Conservation (phyloP, 2,888 invertebrate genomes). For the Neoitamus cyanurus region DNA sequence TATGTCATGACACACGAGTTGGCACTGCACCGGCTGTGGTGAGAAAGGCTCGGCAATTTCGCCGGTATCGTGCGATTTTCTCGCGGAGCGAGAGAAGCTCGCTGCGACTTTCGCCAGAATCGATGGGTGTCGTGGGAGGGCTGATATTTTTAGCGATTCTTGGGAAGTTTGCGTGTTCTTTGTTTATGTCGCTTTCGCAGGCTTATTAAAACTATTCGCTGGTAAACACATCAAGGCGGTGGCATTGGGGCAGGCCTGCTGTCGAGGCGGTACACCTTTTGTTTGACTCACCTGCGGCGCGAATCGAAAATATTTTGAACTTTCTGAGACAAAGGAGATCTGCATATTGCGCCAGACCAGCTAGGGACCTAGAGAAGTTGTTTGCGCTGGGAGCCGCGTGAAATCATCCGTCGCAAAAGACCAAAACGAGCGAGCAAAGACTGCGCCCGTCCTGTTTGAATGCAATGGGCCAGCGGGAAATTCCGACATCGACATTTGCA, state of each 20-base stretch:
- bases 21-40: background rate
- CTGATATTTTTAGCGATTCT: background rate
- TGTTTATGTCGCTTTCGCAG: background rate
- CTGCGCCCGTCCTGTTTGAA: no score
- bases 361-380: no score
- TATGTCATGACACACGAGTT: background rate
- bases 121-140: background rate
- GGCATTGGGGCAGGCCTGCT: background rate
- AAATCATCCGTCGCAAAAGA: no score
- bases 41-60: background rate
- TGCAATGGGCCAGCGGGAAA: no score
- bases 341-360: background rate
- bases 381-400: no score
- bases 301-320: background rate
- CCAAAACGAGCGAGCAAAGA: no score
- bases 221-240: background rate
- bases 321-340: background rate
- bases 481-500: no score
- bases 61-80: slow-evolving; percentile 31
- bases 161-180: background rate
- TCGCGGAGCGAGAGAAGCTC: background rate
- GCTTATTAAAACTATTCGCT: background rate
- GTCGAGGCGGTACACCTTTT: background rate
- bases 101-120: background rate
- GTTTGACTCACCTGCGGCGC: background rate